Evolutionary conservation across 1,140 invertebrate genomes (phyloP).

Genomic region (Brachionus rubens): DNA sequence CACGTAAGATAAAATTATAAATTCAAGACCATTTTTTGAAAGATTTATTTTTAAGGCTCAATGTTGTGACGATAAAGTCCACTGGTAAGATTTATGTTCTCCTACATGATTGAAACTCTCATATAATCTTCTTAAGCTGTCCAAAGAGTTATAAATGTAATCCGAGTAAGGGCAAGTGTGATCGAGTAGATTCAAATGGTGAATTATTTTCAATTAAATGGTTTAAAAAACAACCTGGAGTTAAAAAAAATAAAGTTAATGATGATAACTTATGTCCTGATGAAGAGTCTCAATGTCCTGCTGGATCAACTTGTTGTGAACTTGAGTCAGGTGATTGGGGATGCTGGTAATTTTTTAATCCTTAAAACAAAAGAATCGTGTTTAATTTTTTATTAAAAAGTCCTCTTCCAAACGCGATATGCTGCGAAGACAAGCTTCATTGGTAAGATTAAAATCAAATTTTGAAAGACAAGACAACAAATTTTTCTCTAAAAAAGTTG

Average conservation of each 20-base stretch:
- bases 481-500: not conserved
- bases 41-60: not conserved
- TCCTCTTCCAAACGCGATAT: not conserved
- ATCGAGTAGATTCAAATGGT: not conserved
- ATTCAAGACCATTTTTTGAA: not conserved
- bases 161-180: conserved; percentile 39
- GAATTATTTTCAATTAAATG: conserved; percentile 38
- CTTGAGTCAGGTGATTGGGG: conserved; percentile 52
- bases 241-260: conserved; percentile 23
- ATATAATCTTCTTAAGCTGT: conserved; percentile 3
- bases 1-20: not conserved
- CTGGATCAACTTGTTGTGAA: conserved; percentile 58
- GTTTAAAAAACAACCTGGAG: conserved; percentile 36
- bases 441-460: not conserved
- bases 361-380: not conserved
- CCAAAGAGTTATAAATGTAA: conserved; percentile 40
- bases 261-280: conserved; percentile 49
- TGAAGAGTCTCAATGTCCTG: conserved; percentile 53
- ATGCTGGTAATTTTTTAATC: conserved; percentile 49
- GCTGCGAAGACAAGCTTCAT: not conserved
- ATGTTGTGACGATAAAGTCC: conserved; percentile 39
- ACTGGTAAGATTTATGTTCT: conserved; percentile 11
- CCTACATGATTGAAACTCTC: not conserved
- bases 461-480: not conserved
- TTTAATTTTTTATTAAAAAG: not conserved